Evolutionary conservation across 2,888 invertebrate genomes (phyloP).

Genomic region (Vesta saturnalis): DNA sequence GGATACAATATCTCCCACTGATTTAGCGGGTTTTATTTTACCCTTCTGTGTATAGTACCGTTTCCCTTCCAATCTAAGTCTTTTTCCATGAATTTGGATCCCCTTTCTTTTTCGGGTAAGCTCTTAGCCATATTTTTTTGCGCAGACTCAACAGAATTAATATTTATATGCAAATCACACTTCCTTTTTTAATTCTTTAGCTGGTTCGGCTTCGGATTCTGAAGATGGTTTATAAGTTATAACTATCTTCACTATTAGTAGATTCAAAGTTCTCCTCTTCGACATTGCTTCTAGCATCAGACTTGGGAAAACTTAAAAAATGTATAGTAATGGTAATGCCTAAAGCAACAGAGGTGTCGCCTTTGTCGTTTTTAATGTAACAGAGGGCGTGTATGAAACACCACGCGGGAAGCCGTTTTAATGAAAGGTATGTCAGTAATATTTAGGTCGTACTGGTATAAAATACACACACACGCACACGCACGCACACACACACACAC

Average conservation of each 20-base stretch:
- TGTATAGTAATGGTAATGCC: no score
- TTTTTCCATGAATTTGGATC: not conserved
- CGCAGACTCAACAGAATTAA: not conserved
- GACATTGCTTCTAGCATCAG: not conserved
- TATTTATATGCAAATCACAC: not conserved
- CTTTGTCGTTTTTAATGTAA: no score
- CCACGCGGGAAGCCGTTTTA: no score
- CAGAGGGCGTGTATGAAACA: no score
- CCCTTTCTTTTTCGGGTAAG: no score
- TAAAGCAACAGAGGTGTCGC: no score
- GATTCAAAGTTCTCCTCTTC: not conserved
- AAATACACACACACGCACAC: no score
- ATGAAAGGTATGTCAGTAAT: no score
- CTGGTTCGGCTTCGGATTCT: not conserved
- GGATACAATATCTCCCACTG: not conserved
- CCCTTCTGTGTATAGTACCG: not conserved
- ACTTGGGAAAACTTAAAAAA: not conserved
- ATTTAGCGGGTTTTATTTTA: not conserved
- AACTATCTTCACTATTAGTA: not conserved
- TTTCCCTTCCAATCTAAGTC: not conserved
- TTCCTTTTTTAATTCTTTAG: not conserved
- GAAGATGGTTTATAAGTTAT: not conserved
- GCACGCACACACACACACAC: no score
- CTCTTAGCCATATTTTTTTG: not conserved
- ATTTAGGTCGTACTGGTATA: no score